These are phyloP conservation scores for Iphiclides podalirius DNA, from an alignment of 2,888 invertebrate species.

Conservation along the genomic window DNA sequence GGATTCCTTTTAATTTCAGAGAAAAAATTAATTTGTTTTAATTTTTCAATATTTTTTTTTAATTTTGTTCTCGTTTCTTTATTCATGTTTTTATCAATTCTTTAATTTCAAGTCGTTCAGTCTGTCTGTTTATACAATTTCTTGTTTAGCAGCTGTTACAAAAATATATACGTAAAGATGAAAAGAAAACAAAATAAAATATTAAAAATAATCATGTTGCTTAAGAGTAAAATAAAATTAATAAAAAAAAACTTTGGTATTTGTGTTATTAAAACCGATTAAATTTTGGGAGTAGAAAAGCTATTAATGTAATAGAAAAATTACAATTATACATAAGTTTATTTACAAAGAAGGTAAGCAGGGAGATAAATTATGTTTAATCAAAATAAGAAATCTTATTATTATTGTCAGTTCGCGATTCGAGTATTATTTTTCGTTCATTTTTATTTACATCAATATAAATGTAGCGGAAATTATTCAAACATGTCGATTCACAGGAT, in stretches of 20 bases:
- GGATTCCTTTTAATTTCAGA: conserved; percentile 51
- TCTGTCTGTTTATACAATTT: conserved; percentile 15
- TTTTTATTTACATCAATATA: conserved; percentile 46
- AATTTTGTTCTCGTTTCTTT: background rate
- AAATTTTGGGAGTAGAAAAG: conserved; percentile 71
- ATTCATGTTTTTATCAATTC: background rate
- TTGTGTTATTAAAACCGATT: conserved; percentile 77
- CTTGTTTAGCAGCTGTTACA: conserved; percentile 43
- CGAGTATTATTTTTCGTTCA: conserved; percentile 60
- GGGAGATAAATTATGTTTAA: conserved; percentile 60
- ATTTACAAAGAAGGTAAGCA: conserved; percentile 63
- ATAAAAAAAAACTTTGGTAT: conserved; percentile 76
- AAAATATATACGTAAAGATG: conserved; percentile 35
- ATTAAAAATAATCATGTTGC: conserved; percentile 58
- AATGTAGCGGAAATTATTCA: conserved; percentile 31
- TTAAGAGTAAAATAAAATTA: conserved; percentile 74
- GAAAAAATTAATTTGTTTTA: conserved; percentile 31
- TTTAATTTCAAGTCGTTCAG: conserved; percentile 28
- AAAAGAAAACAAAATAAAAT: conserved; percentile 38
- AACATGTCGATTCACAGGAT: conserved; percentile 26
- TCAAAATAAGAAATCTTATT: conserved; percentile 57
- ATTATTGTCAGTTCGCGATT: conserved; percentile 78
- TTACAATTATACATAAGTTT: conserved; percentile 52
- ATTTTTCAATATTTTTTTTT: conserved; percentile 25
- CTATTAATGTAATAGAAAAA: conserved; percentile 62